A percentile compares a stretch with the other conserved stretches of the same genome.
Conservation (phyloP, 2,797 vertebrate species). For the Pyrocephalus nanus region DNA sequence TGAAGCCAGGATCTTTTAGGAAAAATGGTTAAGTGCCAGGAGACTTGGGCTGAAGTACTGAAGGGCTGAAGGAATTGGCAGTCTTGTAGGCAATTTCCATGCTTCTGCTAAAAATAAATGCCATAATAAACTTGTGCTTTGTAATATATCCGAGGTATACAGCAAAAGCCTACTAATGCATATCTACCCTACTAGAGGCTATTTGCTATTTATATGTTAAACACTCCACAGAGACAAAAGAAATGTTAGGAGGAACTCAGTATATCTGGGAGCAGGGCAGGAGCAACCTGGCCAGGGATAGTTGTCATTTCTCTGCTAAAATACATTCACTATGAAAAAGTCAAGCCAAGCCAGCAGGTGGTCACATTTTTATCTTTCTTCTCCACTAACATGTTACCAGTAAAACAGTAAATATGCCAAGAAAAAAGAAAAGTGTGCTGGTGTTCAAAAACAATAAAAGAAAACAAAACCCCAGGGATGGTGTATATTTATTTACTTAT, state of each 20-base stretch:
- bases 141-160: neutral
- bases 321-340: neutral
- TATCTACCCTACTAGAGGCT: neutral
- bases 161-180: neutral
- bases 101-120: constrained; percentile 54
- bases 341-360: neutral
- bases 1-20: constrained; percentile 58
- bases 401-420: neutral
- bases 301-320: constrained; percentile 12
- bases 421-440: neutral
- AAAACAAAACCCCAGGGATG: neutral
- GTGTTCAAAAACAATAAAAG: neutral
- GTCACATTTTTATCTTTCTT: neutral
- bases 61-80: constrained; percentile 35
- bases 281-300: neutral
- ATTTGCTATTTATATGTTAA: neutral
- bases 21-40: constrained; percentile 59
- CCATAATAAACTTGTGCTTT: neutral
- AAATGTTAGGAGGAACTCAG: neutral
- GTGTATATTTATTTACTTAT: neutral
- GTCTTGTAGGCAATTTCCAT: neutral
- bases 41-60: constrained; percentile 18
- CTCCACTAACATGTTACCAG: neutral
- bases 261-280: neutral
- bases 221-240: neutral